Percentiles rank a stretch among this genome's conserved stretches.
Conservation (phyloP, 37 sponge, comb jelly and placozoan genomes). For the Hormiphora californensis region DNA sequence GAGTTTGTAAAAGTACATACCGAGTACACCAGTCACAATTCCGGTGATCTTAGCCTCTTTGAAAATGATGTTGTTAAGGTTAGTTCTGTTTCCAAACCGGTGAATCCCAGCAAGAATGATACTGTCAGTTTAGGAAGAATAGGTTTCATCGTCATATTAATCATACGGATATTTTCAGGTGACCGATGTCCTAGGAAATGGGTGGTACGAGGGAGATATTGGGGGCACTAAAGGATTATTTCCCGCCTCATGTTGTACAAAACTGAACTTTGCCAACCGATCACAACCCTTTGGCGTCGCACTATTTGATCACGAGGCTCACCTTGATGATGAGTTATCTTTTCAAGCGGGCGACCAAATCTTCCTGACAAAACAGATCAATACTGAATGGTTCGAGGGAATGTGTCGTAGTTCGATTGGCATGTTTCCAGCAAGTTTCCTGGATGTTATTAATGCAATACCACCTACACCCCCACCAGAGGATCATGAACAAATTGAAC, state of each 20-base stretch:
- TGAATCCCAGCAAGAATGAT: too few relatives aligned
- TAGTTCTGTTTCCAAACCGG: not conserved
- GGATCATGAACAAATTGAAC: not conserved
- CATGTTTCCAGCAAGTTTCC: constrained; percentile 23
- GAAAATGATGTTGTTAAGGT: constrained; percentile 23
- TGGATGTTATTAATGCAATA: not conserved
- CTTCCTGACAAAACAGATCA: not conserved
- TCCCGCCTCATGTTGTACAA: not conserved
- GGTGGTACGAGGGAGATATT: not conserved
- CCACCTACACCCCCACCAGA: not conserved
- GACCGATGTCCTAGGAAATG: not conserved
- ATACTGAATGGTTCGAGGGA: constrained; percentile 38
- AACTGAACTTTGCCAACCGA: not conserved
- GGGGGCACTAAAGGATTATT: constrained; percentile 10
- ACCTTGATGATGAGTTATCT: constrained; percentile 46
- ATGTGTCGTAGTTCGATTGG: not conserved
- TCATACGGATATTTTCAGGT: not conserved
- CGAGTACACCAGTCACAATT: too few relatives aligned
- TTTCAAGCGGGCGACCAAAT: constrained; percentile 31
- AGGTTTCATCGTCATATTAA: too few relatives aligned
- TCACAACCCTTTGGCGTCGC: constrained; percentile 32
- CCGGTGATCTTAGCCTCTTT: constrained; percentile 32
- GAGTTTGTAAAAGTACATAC: too few relatives aligned
- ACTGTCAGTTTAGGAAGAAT: too few relatives aligned
- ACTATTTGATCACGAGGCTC: constrained; percentile 25